phyloP scores from a whole-genome alignment of 2,888 invertebrate genomes.

The Eumacrocentrus americanus region DNA sequence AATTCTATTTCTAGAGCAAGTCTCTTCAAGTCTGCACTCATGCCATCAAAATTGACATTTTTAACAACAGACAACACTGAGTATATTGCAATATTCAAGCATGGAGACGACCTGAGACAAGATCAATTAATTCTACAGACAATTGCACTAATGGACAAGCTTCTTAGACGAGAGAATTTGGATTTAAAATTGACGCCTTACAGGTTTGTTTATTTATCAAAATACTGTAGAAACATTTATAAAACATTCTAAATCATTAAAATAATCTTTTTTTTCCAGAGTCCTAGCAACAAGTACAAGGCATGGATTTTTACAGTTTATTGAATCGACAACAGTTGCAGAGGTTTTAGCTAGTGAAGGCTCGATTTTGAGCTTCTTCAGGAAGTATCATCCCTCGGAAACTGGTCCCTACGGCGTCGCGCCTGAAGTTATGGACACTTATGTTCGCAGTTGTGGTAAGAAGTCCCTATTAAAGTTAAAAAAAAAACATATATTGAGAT shows the following conservation, averaged over 20 bases:
- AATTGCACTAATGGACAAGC: slow-evolving; percentile 97
- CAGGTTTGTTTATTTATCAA: slow-evolving; percentile 50
- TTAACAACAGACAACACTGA: slow-evolving; percentile 79
- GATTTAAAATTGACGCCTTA: slow-evolving; percentile 97
- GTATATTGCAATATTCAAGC: slow-evolving; percentile 96
- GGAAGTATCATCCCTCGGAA: slow-evolving; percentile 88
- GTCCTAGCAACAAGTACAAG: slow-evolving; percentile 95
- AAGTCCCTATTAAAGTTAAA: too few relatives aligned
- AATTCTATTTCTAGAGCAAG: slow-evolving; percentile 67
- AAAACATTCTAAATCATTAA: neutral
- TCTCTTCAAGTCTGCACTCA: slow-evolving; percentile 94
- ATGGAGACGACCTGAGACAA: slow-evolving; percentile 96
- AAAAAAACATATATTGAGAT: too few relatives aligned
- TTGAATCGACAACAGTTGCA: slow-evolving; percentile 91
- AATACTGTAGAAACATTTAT: neutral
- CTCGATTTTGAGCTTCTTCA: slow-evolving; percentile 90
- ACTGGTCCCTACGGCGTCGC: slow-evolving; percentile 88
- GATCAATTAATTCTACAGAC: slow-evolving; percentile 98
- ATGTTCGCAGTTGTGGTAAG: slow-evolving; percentile 86
- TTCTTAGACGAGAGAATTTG: slow-evolving; percentile 91
- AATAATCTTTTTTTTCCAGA: too few relatives aligned
- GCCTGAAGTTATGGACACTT: slow-evolving; percentile 96
- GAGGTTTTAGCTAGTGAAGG: slow-evolving; percentile 88
- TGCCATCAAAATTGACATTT: slow-evolving; percentile 93
- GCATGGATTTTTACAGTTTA: slow-evolving; percentile 95